Base-by-base conservation (phyloP, 2,113 vertebrate genomes). In the Callionymus lyra region DNA sequence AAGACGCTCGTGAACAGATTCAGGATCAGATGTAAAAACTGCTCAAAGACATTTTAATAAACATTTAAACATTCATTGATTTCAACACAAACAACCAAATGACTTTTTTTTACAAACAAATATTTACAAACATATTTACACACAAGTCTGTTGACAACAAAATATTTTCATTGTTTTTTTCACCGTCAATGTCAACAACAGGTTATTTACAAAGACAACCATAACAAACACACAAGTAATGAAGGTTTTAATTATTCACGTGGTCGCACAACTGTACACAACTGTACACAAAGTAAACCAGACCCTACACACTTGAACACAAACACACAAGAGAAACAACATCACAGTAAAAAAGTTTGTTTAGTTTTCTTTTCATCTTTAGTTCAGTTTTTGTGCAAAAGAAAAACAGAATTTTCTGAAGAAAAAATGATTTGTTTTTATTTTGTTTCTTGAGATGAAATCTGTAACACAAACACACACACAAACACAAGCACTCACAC, bases 121-220 rank as follows among this genome's bases (percentile, higher is more conserved):
- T 89, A 87, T 91, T 87, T 91, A 90, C 87, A 89, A 82, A 64
- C 72, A 68, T 89, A 90, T 90, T 64, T 90, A 90, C 86, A 89
- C 71, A 65, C 45, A 8, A 63, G 82, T 82, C 80, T 80, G 83
- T 83, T 81, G 74, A 83, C 84, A 88, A 85, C 83, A 88, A 89
- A 90, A 91, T 86, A 89, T 76, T 87, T 78, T 79, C 34, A 55
- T 47, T 43, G 15, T 50, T 80, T 54, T 41, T 64, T 56, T 43
- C 14, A 78, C 72, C 70, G 72, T 81, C 58, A 65, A 54, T 65
- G 71, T 67, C 79, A 85, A 82, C 76, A 63, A 80, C 70, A 69
- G 74, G 49, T 77, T 82, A 89, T 91, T 88, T 91, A 91, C 87
- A 91, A 73, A 70, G 77, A 89, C 85, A 69, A 76, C 70, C 80